Evolutionary conservation across 2,888 invertebrate genomes (phyloP).

Genomic region (Mesorhabditis spiculigera): DNA sequence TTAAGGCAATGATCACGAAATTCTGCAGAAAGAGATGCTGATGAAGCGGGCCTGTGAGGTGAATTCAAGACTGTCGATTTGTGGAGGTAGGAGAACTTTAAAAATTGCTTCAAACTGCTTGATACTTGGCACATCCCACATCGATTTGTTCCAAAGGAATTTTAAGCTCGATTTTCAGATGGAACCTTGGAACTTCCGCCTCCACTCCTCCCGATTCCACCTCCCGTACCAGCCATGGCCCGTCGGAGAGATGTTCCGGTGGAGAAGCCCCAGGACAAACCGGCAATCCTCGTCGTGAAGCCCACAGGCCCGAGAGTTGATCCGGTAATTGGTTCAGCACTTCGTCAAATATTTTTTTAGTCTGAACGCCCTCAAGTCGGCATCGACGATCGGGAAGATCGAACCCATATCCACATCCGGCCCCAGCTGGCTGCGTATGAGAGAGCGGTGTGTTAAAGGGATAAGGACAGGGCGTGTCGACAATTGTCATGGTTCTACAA

Average conservation of each 20-base stretch:
- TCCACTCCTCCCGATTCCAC: neutral
- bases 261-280: neutral
- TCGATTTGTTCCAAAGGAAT: too few species aligned
- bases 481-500: too few species aligned
- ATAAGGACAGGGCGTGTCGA: neutral
- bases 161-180: neutral
- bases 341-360: neutral
- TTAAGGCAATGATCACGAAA: neutral
- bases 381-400: constrained; percentile 4
- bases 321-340: neutral
- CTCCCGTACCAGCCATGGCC: neutral
- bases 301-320: neutral
- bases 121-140: too few species aligned
- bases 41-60: constrained; percentile 4
- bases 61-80: constrained; percentile 3
- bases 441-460: neutral
- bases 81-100: neutral
- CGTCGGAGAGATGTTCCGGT: neutral
- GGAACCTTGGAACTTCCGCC: neutral
- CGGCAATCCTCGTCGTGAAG: neutral
- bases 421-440: neutral
- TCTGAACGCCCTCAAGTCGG: neutral
- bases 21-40: neutral
- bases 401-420: neutral
- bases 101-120: neutral